Conservation (phyloP, 2,888 invertebrate species). For the Polyploca ridens region DNA sequence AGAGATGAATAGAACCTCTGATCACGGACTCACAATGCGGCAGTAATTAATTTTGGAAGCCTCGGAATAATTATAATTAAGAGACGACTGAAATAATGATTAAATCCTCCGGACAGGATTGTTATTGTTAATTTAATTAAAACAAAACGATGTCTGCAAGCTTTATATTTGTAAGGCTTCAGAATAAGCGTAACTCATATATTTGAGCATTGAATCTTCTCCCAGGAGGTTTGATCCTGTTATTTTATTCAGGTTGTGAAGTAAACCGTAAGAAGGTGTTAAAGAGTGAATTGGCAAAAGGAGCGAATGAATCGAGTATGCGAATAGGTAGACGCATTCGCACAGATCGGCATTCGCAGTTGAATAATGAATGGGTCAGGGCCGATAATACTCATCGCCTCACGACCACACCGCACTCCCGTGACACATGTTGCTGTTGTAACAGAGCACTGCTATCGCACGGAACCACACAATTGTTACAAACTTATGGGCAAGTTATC, state of each 20-base stretch:
- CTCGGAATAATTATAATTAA: conserved; percentile 19
- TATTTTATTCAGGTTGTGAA: conserved; percentile 79
- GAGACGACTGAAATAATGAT: conserved; percentile 20
- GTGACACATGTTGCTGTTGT: conserved; percentile 27
- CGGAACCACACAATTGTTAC: conserved; percentile 21
- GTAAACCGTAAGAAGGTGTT: conserved; percentile 78
- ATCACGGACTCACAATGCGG: conserved; percentile 16
- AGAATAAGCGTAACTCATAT: conserved; percentile 45
- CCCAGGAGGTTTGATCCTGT: conserved; percentile 62
- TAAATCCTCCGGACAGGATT: conserved; percentile 16
- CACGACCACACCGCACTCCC: conserved; percentile 27
- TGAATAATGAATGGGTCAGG: conserved; percentile 70
- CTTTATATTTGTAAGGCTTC: conserved; percentile 28
- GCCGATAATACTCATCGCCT: conserved; percentile 49
- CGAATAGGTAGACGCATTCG: conserved; percentile 58
- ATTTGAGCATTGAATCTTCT: conserved; percentile 59
- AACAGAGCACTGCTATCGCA: conserved; percentile 13
- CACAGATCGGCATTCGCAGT: conserved; percentile 55
- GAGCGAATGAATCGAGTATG: conserved; percentile 76
- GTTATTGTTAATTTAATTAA: conserved; percentile 15
- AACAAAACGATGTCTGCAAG: conserved; percentile 25
- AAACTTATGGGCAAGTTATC: conserved; percentile 9
- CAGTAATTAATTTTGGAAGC: conserved; percentile 20
- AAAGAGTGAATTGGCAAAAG: conserved; percentile 78
- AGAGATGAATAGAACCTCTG: conserved; percentile 33